Conservation (phyloP, 2,113 vertebrate genomes). For the Brachyhypopomus gauderio region DNA sequence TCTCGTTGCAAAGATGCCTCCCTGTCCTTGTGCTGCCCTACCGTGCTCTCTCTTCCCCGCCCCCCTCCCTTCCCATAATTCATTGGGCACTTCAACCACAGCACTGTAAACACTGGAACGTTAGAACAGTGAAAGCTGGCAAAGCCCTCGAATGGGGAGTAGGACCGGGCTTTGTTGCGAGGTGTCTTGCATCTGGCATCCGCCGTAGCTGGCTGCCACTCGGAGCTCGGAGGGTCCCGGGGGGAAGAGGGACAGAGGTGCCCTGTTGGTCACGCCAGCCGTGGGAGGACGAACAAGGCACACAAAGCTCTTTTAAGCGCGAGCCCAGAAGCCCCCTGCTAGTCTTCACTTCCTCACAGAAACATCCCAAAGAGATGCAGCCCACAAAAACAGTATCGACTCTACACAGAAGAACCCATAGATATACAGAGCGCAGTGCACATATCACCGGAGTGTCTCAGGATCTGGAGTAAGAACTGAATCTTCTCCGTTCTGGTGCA, state of each 20-base stretch:
- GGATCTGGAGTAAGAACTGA: background rate
- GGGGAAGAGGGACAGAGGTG: conserved; percentile 61
- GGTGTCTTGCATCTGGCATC: conserved; percentile 68
- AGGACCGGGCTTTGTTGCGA: conserved; percentile 17
- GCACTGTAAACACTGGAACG: conserved; percentile 44
- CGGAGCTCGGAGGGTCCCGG: conserved; percentile 52
- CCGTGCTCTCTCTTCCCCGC: background rate
- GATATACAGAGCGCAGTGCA: background rate
- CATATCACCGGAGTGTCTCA: background rate
- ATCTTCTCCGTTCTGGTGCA: background rate
- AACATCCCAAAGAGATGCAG: conserved; percentile 41
- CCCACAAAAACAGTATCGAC: background rate
- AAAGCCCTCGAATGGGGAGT: conserved; percentile 54
- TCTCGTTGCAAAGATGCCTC: background rate
- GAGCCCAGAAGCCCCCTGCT: conserved; percentile 24
- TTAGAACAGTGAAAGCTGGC: conserved; percentile 44
- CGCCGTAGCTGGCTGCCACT: conserved; percentile 67
- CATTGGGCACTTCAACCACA: conserved; percentile 46
- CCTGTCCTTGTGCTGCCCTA: background rate
- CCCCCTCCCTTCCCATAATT: conserved; percentile 51
- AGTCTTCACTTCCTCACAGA: conserved; percentile 26
- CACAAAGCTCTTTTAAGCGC: conserved; percentile 50
- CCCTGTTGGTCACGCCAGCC: conserved; percentile 62
- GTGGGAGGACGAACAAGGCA: conserved; percentile 13
- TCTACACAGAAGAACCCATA: background rate